phyloP scores from a whole-genome alignment of 2,113 vertebrate genomes.

The Antechinus stuartii region DNA sequence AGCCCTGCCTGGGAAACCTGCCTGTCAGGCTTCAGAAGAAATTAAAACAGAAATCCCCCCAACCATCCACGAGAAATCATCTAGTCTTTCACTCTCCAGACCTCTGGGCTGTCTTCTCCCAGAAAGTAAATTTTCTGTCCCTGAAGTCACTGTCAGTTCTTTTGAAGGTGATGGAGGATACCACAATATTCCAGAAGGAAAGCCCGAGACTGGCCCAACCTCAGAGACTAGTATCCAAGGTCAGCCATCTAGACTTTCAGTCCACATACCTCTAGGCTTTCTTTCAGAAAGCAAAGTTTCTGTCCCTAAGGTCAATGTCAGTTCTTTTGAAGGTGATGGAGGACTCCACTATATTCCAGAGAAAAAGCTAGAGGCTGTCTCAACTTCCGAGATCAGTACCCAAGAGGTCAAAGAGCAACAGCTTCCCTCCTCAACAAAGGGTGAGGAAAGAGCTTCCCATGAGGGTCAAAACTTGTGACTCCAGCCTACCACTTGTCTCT shows the following conservation, averaged over 20 bases:
- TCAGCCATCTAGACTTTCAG: background rate
- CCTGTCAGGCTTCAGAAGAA: background rate
- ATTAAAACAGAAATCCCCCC: rapidly evolving
- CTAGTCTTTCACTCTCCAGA: conserved; percentile 49
- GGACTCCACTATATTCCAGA: background rate
- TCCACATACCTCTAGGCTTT: conserved; percentile 67
- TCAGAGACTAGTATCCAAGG: conserved; percentile 62
- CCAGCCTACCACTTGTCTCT: conserved; percentile 16
- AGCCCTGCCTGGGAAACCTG: rapidly evolving
- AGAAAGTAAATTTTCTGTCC: rapidly evolving
- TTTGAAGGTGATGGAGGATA: conserved; percentile 76
- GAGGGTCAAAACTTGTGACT: background rate
- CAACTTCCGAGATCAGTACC: conserved; percentile 33
- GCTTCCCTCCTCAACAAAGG: conserved; percentile 37
- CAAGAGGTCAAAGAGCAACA: conserved; percentile 58
- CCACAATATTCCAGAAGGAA: background rate
- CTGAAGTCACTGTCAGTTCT: conserved; percentile 68
- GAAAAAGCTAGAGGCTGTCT: background rate
- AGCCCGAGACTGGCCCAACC: background rate
- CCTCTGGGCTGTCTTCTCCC: conserved; percentile 56
- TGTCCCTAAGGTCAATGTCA: conserved; percentile 15
- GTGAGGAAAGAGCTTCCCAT: conserved; percentile 4
- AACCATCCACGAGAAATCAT: background rate
- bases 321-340: conserved; percentile 79
- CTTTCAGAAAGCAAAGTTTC: background rate